Evolutionary conservation across 2,113 vertebrate genomes (phyloP), one percentile per base, ranked within the genome.

Genomic region (Sporophila hypoxantha): DNA sequence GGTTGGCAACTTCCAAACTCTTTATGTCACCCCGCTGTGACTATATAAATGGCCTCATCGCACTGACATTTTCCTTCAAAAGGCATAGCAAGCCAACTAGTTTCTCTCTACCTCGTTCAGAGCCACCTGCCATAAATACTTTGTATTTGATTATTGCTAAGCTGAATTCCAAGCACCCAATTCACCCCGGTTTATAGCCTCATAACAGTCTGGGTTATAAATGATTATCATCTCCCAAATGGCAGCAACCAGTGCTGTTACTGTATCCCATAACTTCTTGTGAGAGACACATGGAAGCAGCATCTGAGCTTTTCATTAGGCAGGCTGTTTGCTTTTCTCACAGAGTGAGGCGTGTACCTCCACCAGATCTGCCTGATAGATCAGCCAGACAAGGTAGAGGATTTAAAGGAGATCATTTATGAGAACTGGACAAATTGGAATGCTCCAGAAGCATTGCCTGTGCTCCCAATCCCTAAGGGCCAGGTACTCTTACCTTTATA

Each of bases 121-220:
- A 86, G 70, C 76, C 62, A 30, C 70, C 67, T 84, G 52, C 81
- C 59, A 76, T 92, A 90, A 90, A 84, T 44, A 69, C 41, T n/a
- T 84, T 71, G n/a, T 60, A 69, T 88, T 84, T 88, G 59, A 77
- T 90, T 92, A 62, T 90, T 73, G 77, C 86, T 76, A 34, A 82
- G 75, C 90, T 84, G 70, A 75, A 78, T 73, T 86, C 75, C 37
- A 76, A 91, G 82, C 67, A 81, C 55, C 62, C 14, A 1, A 53
- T 93, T 93, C 89, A 73, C 82, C 69, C 80, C 59, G 50, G 76
- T 89, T 92, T 93, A 88, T 76, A 49, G 82, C 46, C 74, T 85
- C 46, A 8, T 93, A 89, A 93, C 73, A 77, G 79, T 73, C 87
- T 56, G 46, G 62, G 36, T 84, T 93, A 89, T 78, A 91, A 94